Base-by-base conservation (phyloP, 2,797 vertebrate genomes). In the Phoebastria nigripes region DNA sequence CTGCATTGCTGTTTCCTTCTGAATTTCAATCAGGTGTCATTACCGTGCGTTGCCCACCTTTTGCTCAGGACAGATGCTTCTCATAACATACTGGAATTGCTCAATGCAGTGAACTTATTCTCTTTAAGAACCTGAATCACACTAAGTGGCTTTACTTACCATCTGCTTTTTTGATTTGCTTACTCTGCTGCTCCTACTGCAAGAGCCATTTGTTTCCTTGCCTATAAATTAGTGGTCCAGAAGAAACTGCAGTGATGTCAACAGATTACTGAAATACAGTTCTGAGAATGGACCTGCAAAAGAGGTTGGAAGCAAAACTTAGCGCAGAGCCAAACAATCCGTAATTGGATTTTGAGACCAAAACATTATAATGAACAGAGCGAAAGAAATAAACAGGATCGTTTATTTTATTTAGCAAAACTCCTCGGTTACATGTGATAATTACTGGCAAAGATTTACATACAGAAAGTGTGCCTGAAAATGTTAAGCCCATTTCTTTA, bases 81-180 rank as follows among this genome's bases (percentile, higher is more conserved):
- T 94, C 62, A 55, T 91, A 90, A 93, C 71, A 21, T 25, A 21
- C 61, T 44, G 71, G 52, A 94, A 92, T 62, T 89, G 73, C 72
- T 93, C 74, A 63, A 17, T 73, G 78, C 70, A 80, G 76, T 46
- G 67, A 95, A 94, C 82, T 91, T 93, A 54, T 3, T 91, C 72
- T 95, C 70, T 63, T 91, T 90, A 92, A 94, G 85, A 89, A 77
- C 74, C 69, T 82, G 94, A 94, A 96, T 94, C 81, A 80, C 77
- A 44, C 67, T 94, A 87, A 94, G 74, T 77, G 54, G 65, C 31
- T 94, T 88, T 82, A 89, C 81, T 93, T 87, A 92, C 86, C 85
- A 78, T 91, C 94, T 94, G 94, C 67, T 92, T 95, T 92, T 96
- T 92, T 96, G 56, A 95, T 94, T 91, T 95, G 93, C 88, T 90